These are phyloP conservation scores for Eurytoma adleriae DNA, from an alignment of 2,888 invertebrate genomes.

Conservation along the genomic window DNA sequence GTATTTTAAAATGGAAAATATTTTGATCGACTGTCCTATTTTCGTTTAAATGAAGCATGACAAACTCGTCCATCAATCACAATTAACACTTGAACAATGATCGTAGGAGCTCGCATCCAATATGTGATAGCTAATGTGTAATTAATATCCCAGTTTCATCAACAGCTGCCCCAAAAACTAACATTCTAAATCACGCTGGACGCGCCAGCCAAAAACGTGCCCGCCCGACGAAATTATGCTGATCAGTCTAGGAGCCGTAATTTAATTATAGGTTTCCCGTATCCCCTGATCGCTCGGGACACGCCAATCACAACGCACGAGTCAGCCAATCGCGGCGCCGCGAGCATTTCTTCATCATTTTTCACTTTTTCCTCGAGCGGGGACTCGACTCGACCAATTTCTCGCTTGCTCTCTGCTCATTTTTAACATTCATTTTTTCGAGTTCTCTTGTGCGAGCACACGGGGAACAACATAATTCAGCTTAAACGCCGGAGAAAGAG, in stretches of 20 bases:
- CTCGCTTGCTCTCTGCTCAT: constrained; percentile 24
- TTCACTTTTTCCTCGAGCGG: constrained; percentile 27
- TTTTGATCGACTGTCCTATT: too few species aligned
- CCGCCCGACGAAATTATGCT: constrained; percentile 8
- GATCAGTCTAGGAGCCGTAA: constrained; percentile 17
- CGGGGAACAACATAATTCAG: constrained; percentile 46
- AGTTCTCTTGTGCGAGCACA: neutral
- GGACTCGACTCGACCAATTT: constrained; percentile 8
- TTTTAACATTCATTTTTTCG: neutral
- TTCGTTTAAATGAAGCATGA: too few species aligned
- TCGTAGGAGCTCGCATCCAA: too few species aligned
- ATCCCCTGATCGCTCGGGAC: neutral
- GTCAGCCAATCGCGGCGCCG: neutral
- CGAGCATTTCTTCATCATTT: constrained; percentile 37
- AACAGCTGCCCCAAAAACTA: neutral
- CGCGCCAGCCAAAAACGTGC: neutral
- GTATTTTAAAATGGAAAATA: too few species aligned
- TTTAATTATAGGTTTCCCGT: constrained; percentile 34
- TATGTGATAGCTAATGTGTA: neutral
- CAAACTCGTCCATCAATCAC: too few species aligned
- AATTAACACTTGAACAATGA: too few species aligned
- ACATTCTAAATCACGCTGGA: constrained; percentile 11
- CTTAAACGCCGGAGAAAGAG: constrained; percentile 15
- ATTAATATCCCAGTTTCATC: constrained; percentile 8
- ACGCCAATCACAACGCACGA: constrained; percentile 10